These are phyloP conservation scores for Pachydiplax longipennis DNA, from an alignment of 2,888 invertebrate genomes.

Conservation along the genomic window DNA sequence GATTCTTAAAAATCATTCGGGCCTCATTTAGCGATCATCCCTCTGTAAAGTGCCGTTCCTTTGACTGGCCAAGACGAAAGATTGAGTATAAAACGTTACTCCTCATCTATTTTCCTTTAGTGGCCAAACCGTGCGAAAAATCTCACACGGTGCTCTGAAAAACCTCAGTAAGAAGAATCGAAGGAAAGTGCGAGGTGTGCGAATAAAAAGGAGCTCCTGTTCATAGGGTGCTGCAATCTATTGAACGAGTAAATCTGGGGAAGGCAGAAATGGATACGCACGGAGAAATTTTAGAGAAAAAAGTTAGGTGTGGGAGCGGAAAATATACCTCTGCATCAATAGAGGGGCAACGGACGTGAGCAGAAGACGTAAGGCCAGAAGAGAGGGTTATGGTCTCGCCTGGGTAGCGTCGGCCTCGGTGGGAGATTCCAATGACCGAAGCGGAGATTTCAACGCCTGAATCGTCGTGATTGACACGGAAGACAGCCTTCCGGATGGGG, in stretches of 20 bases:
- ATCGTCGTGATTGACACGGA: constrained; percentile 13
- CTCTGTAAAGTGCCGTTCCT: background rate
- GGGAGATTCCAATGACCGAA: constrained; percentile 7
- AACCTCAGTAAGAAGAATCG: background rate
- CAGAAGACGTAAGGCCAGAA: background rate
- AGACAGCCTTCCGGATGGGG: background rate
- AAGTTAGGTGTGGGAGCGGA: background rate
- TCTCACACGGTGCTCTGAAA: background rate
- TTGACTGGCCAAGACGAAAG: background rate
- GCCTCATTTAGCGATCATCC: background rate
- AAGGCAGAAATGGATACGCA: constrained; percentile 9
- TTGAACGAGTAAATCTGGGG: constrained; percentile 12
- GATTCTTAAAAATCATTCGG: background rate
- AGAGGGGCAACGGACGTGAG: background rate
- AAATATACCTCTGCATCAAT: background rate
- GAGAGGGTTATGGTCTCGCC: constrained; percentile 22
- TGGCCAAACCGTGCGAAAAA: background rate
- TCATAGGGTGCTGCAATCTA: background rate
- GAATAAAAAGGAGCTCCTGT: background rate
- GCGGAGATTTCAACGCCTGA: constrained; percentile 20
- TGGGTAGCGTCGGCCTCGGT: background rate
- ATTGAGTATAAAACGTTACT: background rate
- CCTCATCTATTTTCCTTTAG: background rate
- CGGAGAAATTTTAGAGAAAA: constrained; percentile 2
- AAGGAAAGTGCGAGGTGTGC: background rate